Evolutionary conservation across 2,888 invertebrate species (phyloP).

Genomic region (Perizoma flavofasciatum): DNA sequence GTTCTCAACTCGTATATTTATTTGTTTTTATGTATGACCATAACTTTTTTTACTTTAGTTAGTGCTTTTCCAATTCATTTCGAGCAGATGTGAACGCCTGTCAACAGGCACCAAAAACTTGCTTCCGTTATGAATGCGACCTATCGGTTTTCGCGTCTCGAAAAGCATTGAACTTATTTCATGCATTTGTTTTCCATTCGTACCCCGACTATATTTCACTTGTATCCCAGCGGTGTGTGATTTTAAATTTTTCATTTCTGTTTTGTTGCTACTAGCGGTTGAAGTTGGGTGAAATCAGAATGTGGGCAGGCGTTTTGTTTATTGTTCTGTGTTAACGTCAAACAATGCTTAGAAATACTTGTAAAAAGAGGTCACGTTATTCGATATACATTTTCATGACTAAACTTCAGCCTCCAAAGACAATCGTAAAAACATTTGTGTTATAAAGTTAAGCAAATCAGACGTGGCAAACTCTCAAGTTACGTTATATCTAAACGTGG

Average conservation of each 20-base stretch:
- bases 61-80: not conserved
- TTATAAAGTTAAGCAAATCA: not conserved
- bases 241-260: constrained; percentile 37
- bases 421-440: too few species aligned
- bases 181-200: constrained; percentile 70
- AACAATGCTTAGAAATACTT: too few species aligned
- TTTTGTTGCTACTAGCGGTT: constrained; percentile 15
- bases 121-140: constrained; percentile 2
- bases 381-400: too few species aligned
- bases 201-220: constrained; percentile 51
- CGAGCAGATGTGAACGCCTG: not conserved
- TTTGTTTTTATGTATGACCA: too few species aligned
- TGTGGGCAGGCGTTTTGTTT: not conserved
- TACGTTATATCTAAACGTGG: too few species aligned
- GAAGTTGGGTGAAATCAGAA: constrained; percentile 17
- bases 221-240: constrained; percentile 42
- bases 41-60: too few species aligned
- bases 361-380: too few species aligned
- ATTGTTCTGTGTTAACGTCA: not conserved
- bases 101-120: not conserved
- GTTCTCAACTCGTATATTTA: too few species aligned
- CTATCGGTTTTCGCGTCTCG: constrained; percentile 74
- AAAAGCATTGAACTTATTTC: constrained; percentile 72
- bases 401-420: too few species aligned
- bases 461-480: too few species aligned